Evolutionary conservation across 2,797 vertebrate species (phyloP).

Genomic region (Ispidina lecontei): DNA sequence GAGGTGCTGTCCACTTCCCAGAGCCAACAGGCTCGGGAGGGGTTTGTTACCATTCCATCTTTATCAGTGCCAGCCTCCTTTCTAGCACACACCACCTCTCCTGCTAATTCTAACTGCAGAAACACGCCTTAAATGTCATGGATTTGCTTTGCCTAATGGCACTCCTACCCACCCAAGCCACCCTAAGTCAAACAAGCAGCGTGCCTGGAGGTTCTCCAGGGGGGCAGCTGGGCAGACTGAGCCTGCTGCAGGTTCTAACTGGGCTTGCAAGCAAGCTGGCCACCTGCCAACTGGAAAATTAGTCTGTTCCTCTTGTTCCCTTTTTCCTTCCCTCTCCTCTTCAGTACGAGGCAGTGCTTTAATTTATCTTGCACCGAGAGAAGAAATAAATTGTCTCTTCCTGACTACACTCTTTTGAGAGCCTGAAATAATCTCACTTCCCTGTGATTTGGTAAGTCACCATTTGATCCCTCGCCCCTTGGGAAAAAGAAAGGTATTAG

Average conservation of each 20-base stretch:
- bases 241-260: not conserved
- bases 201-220: not conserved
- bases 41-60: not conserved
- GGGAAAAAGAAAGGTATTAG: not conserved
- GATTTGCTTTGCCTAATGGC: not conserved
- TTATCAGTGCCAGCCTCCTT: not conserved
- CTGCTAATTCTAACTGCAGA: not conserved
- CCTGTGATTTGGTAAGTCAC: not conserved
- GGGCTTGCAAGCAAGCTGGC: not conserved
- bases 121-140: not conserved
- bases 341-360: not conserved
- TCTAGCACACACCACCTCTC: not conserved
- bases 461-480: not conserved
- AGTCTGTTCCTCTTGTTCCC: not conserved
- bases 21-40: not conserved
- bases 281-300: not conserved
- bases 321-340: not conserved
- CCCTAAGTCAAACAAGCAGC: not conserved
- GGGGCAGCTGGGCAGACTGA: not conserved
- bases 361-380: not conserved
- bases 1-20: not conserved
- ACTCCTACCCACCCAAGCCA: not conserved
- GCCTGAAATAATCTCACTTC: slow-evolving; percentile 1
- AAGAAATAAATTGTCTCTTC: not conserved
- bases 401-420: not conserved